Base-by-base conservation (phyloP, 2,113 vertebrate species). In the Chaetops frenatus region DNA sequence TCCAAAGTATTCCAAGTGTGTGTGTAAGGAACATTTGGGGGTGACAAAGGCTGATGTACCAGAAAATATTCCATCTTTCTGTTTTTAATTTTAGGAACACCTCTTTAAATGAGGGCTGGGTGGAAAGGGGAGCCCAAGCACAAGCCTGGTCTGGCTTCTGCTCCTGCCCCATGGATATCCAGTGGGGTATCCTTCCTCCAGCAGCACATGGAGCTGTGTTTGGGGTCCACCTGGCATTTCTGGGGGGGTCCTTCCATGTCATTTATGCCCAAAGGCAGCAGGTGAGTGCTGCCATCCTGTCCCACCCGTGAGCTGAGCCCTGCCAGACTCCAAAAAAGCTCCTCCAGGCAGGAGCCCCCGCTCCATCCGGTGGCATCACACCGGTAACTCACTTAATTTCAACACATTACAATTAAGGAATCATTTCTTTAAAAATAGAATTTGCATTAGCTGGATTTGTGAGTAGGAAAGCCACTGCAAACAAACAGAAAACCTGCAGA, bases 401-500 rank as follows among this genome's bases (percentile, higher is more conserved):
- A 64, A 15, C 67, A n/a, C 40, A 25, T 76, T 50, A 53, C 47
- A 93, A 97, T 93, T 76, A 94, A 70, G 84, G 90, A 86, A 79
- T 85, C 57, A 12, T 77, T 93, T 28, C 72, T 86, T 94, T 60
- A 86, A 83, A 90, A 92, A 65, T 5, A 88, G 91, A 88, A 95
- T 94, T 92, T 95, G 92, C 94, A 97, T 94, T 83, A 94, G 92
- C 91, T 93, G 91, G 90, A 91, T 97, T 88, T 93, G 93, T 54
- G 86, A 74, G 90, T 88, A 65, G 91, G 78, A 96, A 94, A 97
- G 92, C 42, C 65, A 64, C 78, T 1, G 85, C 95, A 96, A 97
- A 97, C 96, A 95, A 94, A 96, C 77, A 91, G 88, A 76, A 86
- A 96, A 95, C 90, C 86, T 94, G 96, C 92, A 82, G 72, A 96